Base-by-base conservation (phyloP, 2,888 invertebrate genomes). In the Caenorhabditis sinica region DNA sequence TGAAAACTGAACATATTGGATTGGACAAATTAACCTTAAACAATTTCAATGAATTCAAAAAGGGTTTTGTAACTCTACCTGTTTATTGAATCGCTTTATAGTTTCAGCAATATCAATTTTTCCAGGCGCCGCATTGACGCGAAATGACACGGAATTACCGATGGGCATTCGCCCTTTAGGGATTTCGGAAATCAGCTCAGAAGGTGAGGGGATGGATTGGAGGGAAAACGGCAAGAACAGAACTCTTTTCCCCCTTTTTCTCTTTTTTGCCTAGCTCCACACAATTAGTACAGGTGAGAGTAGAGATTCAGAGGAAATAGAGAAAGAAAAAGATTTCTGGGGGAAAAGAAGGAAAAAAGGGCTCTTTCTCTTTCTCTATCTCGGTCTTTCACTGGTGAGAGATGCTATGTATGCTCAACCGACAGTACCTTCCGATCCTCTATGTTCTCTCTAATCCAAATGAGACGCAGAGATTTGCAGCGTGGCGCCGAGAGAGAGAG, bases 81-180 rank as follows among this genome's bases (percentile, higher is more conserved):
- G 85, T 43, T 56, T 49, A 68, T 85, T 85, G 56, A 85, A 74
- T 33, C 72, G 33, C 72, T 74, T 77, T 33, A 85, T 74, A 36
- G 81, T 85, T 53, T 85, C 85, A 20, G 85, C 85, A 28, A 85
- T 85, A 79, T 85, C 85, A 65, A 85, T 85, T 74, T 77, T 85
- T 17, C 84, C 84, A 20, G 84, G 76, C 30, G 75, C 60, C 72
- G 84, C 77, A 66, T 84, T 84, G 66, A 84, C 84, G 56, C 84
- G 84, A 77, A 84, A 84, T 25, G 84, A 81, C 43, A 71, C 82
- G 51, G 83, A 80, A 58, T 74, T 80, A 40, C 83, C 83, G 43
- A 80, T 72, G 58, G 80, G 80, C 83, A 80, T 80, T 45, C 53
- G 33, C 53, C 53, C 56, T 40, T 23, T 40, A 13, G 25, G 53